Evolutionary conservation across 2,888 invertebrate species (phyloP), one percentile per base, ranked within the genome.

Genomic region (Tuta absoluta): DNA sequence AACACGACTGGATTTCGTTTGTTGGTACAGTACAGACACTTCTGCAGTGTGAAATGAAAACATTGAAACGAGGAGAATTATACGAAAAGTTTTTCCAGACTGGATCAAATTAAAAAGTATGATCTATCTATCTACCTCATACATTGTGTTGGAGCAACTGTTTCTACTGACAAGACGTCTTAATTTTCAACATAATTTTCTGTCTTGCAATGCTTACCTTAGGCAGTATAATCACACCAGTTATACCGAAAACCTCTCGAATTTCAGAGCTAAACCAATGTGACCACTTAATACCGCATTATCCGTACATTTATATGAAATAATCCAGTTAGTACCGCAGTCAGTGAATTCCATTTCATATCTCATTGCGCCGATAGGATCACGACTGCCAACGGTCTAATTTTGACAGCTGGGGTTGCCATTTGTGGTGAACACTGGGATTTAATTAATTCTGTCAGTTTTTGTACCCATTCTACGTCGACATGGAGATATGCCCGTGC

Each of bases 301-400:
- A 56, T 56, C 14, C n/a, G 56, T 14, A 24, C 28, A 33, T 33
- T 56, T 38, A 59, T 41, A 59, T 59, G 14, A 62, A 61, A 53
- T 71, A 68, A 72, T 69, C 67, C 65, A 71, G 71, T 76, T 74
- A 72, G 71, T 68, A 70, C 73, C 69, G 73, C 65, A 70, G 71
- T 71, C 78, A 79, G 69, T 75, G 77, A 75, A 68, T 77, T 78
- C 72, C 76, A 82, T 86, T 85, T 81, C 77, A 83, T 85, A 82
- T 82, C 80, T 84, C 85, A 81, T 79, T 85, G 81, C 77, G 67
- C 66, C 75, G 82, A 85, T 85, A 82, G 74, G 71, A 84, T 83
- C 82, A 72, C 45, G 56, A n/a, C 37, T 62, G 58, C 11, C 51
- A 21, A 41, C 41, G 51, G 51, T 21, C 51, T 51, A 51, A 51